A percentile compares a stretch with the other conserved stretches of the same genome.
phyloP scores from a whole-genome alignment of 2,888 invertebrate genomes.

The Platerodrilus igneus region DNA sequence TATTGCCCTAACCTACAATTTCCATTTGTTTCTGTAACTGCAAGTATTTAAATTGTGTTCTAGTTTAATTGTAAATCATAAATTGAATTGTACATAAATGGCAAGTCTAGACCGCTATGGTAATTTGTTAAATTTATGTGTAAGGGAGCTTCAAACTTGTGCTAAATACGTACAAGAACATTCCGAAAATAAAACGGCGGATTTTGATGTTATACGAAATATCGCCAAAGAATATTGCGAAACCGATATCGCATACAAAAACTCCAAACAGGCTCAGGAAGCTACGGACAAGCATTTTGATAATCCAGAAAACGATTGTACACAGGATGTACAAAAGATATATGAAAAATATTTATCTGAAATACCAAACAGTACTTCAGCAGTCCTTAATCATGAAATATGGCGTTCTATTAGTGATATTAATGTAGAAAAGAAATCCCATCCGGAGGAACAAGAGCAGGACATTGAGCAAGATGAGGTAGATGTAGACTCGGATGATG shows the following conservation, averaged over 20 bases:
- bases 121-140: slow-evolving; percentile 11
- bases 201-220: slow-evolving; percentile 2
- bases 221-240: slow-evolving; percentile 17
- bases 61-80: no score
- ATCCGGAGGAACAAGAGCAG: no score
- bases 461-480: no score
- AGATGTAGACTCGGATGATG: no score
- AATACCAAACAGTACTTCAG: not conserved
- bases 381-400: slow-evolving; percentile 14
- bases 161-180: slow-evolving; percentile 14
- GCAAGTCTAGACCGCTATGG: no score
- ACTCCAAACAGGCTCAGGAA: slow-evolving; percentile 6
- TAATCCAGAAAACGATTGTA: slow-evolving; percentile 16
- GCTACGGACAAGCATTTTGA: slow-evolving; percentile 13
- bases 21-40: no score
- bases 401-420: no score
- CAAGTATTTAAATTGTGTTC: no score
- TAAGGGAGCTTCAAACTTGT: slow-evolving; percentile 13
- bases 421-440: no score
- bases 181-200: slow-evolving; percentile 7
- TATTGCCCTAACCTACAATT: no score
- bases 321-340: slow-evolving; percentile 12
- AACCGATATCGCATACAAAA: slow-evolving; percentile 9
- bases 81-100: no score
- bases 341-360: slow-evolving; percentile 9